Base-by-base conservation (phyloP, 2,888 invertebrate genomes). In the Argyra leucocephala region DNA sequence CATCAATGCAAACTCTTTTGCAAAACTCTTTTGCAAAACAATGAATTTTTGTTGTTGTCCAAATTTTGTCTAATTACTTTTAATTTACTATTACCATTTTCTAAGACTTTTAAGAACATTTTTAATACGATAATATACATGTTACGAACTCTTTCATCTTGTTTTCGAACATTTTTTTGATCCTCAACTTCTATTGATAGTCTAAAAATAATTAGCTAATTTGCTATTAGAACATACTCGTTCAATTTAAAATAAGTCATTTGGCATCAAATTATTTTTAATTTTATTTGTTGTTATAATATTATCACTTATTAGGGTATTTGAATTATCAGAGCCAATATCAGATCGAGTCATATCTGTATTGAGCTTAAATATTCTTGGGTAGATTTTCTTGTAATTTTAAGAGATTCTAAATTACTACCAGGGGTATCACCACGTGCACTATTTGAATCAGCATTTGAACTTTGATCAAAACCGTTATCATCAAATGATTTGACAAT, bases 151-250 rank as follows among this genome's bases (percentile, higher is more conserved):
- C 84, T 83, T 64, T 83, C 83, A 75, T 93, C 91, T 76, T 91
- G 90, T 71, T 88, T 88, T 12, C 81, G 82, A 64, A 81, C 77
- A 31, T 83, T 85, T 76, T 89, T 89, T 70, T 89, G 88, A 78
- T 94, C 93, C 79, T 96, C 96, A 77, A 95, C 93, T 81, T 98
- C 98, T 68, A 96, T 92, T 67, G 90, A 85, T 70, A 96, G 82
- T 82, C 94, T 93, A 98, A 72, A 99, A 88, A 79, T 97, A 98
- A 83, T 97, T 98, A 62, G 96, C 96, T 61, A 99, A 82, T 21
- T 87, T 89, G 63, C 90, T 86, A 83, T 97, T 96, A 74, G 86
- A 86, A 78, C 93, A 91, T 0, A 97, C 95, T 65, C 96, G 85
- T 63, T 86, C 84, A 70, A 98, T 94, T 18, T 98, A 84, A 82